Conservation (phyloP, 2,888 invertebrate species). For the Gibbula magus region DNA sequence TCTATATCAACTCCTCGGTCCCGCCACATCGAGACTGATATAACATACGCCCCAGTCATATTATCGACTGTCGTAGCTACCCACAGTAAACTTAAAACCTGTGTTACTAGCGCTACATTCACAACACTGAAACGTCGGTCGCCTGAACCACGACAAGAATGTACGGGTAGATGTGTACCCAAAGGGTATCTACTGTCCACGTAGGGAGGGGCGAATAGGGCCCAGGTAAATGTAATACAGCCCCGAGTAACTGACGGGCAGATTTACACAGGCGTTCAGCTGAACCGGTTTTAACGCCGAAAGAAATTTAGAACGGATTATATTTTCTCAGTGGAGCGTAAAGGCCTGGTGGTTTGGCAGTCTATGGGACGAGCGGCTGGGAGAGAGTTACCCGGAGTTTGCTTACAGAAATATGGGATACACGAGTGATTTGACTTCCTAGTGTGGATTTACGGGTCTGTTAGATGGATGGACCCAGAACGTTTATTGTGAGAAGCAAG, state of each 20-base stretch:
- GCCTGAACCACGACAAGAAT: too few species aligned
- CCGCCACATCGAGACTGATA: too few species aligned
- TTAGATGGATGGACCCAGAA: neutral
- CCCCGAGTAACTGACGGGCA: neutral
- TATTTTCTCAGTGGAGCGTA: neutral
- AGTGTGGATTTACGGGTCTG: neutral
- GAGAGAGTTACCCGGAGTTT: too few species aligned
- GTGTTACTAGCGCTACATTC: too few species aligned
- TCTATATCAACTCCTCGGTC: too few species aligned
- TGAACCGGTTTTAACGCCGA: conserved; percentile 1
- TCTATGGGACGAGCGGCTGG: neutral
- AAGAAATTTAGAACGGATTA: conserved; percentile 4
- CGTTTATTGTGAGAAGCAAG: too few species aligned
- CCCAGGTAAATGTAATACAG: neutral
- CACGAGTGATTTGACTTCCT: neutral
- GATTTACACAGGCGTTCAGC: neutral
- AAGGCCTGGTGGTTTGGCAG: neutral
- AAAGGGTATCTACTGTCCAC: too few species aligned
- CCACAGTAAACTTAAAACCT: too few species aligned
- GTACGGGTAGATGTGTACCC: too few species aligned
- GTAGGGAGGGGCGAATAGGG: neutral
- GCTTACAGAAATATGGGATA: neutral
- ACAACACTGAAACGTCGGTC: too few species aligned
- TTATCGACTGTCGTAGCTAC: too few species aligned
- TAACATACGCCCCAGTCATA: too few species aligned